phyloP scores from a whole-genome alignment of 1,140 invertebrate genomes.

The Aphaenogaster rudis region DNA sequence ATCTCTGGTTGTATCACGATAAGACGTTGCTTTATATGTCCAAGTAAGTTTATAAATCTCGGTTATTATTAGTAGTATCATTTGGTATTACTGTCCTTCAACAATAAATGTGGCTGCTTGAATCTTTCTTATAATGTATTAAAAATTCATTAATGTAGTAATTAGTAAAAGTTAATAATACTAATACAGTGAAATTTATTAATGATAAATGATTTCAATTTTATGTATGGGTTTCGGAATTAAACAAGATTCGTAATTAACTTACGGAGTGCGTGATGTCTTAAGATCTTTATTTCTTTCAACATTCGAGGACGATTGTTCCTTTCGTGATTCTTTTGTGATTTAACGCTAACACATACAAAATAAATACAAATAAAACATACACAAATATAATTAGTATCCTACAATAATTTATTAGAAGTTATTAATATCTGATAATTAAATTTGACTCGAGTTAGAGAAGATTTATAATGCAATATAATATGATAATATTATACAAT shows the following conservation, averaged over 20 bases:
- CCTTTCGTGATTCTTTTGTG: no score
- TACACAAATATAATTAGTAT: no score
- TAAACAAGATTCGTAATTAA: no score
- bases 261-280: no score
- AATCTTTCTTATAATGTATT: neutral
- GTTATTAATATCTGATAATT: neutral
- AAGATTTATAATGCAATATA: neutral
- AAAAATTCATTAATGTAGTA: neutral
- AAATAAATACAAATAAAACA: no score
- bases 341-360: no score
- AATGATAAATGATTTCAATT: no score
- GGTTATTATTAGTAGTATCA: neutral
- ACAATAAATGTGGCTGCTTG: neutral
- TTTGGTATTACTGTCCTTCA: neutral
- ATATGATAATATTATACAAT: neutral
- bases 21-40: conserved; percentile 97
- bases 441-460: neutral
- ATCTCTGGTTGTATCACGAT: conserved; percentile 96
- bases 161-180: neutral
- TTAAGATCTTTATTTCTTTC: no score
- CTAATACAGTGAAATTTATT: neutral
- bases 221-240: no score
- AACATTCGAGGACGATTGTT: no score
- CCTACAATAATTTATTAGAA: neutral
- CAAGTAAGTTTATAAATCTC: conserved; percentile 89